Evolutionary conservation across 2,797 vertebrate genomes (phyloP).

Genomic region (Moxostoma hubbsi): DNA sequence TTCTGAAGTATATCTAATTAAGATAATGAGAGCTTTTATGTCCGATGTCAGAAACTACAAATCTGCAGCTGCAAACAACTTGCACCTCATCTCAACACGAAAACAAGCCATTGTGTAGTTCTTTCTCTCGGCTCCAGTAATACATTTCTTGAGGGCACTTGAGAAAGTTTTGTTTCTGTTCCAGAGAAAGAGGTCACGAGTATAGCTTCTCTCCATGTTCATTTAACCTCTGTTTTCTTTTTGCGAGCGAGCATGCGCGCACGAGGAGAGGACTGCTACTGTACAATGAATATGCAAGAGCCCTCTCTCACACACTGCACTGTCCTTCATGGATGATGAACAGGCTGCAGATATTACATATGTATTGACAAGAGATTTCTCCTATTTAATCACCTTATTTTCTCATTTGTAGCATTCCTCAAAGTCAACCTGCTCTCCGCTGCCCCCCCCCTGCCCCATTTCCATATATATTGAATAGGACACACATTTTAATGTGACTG

Average conservation of each 20-base stretch:
- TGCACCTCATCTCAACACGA: constrained; percentile 40
- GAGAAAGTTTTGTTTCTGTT: constrained; percentile 35
- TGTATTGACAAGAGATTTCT: constrained; percentile 59
- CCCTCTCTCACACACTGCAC: constrained; percentile 1
- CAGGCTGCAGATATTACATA: constrained; percentile 55
- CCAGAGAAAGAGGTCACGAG: constrained; percentile 41
- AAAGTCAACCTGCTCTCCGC: constrained; percentile 45
- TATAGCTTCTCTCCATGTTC: constrained; percentile 49
- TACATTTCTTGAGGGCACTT: constrained; percentile 25
- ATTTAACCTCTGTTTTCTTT: constrained; percentile 52
- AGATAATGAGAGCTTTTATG: constrained; percentile 79
- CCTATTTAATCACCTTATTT: constrained; percentile 60
- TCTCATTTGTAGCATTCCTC: constrained; percentile 51
- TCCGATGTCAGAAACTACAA: constrained; percentile 65
- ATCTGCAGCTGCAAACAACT: constrained; percentile 54
- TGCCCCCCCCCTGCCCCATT: constrained; percentile 40
- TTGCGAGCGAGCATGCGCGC: not conserved
- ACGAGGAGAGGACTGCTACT: not conserved
- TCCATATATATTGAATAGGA: constrained; percentile 61
- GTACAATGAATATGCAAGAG: constrained; percentile 54
- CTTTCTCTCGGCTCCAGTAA: not conserved
- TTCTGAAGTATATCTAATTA: constrained; percentile 73
- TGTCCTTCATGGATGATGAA: constrained; percentile 58
- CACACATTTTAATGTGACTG: constrained; percentile 56
- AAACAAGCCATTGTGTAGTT: constrained; percentile 23